These are phyloP conservation scores for Liolophura sinensis DNA, from an alignment of 1,140 invertebrate species.

Conservation along the genomic window DNA sequence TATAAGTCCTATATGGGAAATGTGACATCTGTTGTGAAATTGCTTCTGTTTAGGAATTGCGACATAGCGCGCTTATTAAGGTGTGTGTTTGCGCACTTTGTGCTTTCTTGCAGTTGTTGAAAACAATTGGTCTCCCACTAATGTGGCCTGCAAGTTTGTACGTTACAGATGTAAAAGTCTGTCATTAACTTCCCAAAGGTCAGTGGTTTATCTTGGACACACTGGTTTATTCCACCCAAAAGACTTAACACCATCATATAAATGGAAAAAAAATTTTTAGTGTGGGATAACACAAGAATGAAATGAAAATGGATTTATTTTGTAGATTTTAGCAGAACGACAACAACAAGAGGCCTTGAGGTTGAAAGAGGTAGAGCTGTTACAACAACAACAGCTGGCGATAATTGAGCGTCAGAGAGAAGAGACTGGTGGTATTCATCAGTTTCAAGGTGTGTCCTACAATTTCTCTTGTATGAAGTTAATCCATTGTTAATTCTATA, in stretches of 20 bases:
- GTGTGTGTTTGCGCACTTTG: no score
- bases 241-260: neutral
- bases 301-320: neutral
- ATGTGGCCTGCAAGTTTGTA: no score
- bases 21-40: no score
- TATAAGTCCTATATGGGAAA: no score
- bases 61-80: no score
- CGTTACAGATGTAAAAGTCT: slow-evolving; percentile 38
- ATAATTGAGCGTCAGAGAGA: slow-evolving; percentile 44
- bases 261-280: neutral
- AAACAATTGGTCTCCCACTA: no score
- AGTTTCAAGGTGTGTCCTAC: slow-evolving; percentile 4
- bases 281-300: neutral
- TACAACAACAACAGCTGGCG: slow-evolving; percentile 42
- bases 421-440: slow-evolving; percentile 28
- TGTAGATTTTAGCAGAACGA: slow-evolving; percentile 34
- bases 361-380: slow-evolving; percentile 31
- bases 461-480: neutral
- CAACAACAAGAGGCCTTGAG: slow-evolving; percentile 26
- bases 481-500: neutral
- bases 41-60: no score
- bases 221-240: neutral
- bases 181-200: slow-evolving; percentile 5
- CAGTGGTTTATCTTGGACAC: neutral
- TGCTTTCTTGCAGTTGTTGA: no score